Conservation (phyloP, 2,888 invertebrate genomes). For the Acanthosepion esculentum region DNA sequence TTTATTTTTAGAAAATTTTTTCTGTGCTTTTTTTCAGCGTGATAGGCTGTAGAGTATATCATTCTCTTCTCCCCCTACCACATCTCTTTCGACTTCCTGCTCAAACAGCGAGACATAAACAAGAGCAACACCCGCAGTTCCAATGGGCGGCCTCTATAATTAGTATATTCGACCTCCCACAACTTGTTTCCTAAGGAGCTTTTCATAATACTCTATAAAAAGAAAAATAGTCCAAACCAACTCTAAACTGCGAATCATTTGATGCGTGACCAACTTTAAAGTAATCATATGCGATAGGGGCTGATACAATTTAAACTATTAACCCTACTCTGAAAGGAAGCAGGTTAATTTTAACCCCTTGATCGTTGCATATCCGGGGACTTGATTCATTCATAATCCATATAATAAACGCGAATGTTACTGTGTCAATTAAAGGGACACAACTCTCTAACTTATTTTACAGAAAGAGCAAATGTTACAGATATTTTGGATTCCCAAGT, state of each 20-base stretch:
- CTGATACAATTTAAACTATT: background rate
- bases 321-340: background rate
- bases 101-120: background rate
- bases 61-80: background rate
- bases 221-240: background rate
- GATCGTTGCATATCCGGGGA: background rate
- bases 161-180: background rate
- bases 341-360: background rate
- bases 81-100: background rate
- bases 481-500: too few relatives aligned
- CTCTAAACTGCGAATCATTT: background rate
- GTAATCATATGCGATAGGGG: background rate
- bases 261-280: conserved; percentile 5
- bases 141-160: background rate
- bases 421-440: too few relatives aligned
- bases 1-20: too few relatives aligned
- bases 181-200: background rate
- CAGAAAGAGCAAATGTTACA: too few relatives aligned
- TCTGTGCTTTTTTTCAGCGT: background rate
- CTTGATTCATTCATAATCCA: background rate
- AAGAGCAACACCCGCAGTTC: background rate
- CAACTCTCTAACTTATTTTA: too few relatives aligned
- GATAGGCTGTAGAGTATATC: background rate
- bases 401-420: too few relatives aligned
- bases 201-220: background rate